Base-by-base conservation (phyloP, 1,140 invertebrate genomes). In the Papilio machaon region DNA sequence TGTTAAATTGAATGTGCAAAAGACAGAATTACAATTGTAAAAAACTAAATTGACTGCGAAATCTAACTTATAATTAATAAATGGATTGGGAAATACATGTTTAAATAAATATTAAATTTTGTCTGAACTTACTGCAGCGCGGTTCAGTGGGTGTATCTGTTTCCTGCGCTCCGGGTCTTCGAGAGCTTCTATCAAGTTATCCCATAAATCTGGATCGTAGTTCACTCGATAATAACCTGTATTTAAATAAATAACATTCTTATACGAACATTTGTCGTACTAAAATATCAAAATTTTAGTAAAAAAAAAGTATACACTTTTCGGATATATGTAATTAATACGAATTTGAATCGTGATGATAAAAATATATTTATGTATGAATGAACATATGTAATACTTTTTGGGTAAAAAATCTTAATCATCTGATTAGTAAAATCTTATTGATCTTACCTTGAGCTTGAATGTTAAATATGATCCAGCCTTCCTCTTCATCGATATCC, bases 381-480 rank as follows among this genome's bases (percentile, higher is more conserved):
- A 52, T 17, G 13, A 15, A 3, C 2, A 17, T 3, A 6, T 52
- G 15, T 17, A 17, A 52, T 17, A 52, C 6, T 17, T 52, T 17
- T 2, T 52, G 15, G 15, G 17, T 52, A 52, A 17, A 15, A 52
- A 52, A 17, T 52, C 15, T 52, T 17, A 52, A 52, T 52, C 23
- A 30, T 30, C 23, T 30, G 2, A 30, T 0, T 30, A 30, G 23
- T 30, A 30, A 30, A 30, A 1, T n/a, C 0, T 19, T 58, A 8
- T 1, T 58, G 5, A 49, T 73, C 83, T 87, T 85, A 96, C 96
- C 96, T 87, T 95, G 95, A 74, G 95, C 94, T 87, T 96, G 95
- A 30, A 96, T 85, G 85, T 97, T 97, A 9, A 97, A 95, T 80
- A 97, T 88, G 0, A 97, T 83, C 96, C 96, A 97, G n/a, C 95